Base-by-base conservation (phyloP, 2,888 invertebrate genomes). In the Drosophila suboccidentalis region DNA sequence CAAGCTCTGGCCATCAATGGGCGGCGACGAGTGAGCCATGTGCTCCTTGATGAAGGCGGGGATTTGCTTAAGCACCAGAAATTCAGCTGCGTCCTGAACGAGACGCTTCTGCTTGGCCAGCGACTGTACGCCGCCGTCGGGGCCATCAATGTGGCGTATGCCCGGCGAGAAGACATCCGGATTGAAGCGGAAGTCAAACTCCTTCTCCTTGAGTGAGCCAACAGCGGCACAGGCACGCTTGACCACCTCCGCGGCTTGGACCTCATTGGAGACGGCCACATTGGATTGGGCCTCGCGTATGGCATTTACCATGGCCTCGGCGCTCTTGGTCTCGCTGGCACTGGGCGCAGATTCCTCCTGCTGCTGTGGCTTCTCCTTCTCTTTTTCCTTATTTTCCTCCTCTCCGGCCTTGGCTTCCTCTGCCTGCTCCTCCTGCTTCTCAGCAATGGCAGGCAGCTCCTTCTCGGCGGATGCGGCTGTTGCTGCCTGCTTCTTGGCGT, bases 161-260 rank as follows among this genome's bases (percentile, higher is more conserved):
- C 98, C 98, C 1, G 97, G 97, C 10, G 99, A 99, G 93, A 97
- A 99, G 71, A 99, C 98, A 93, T 99, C 99, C 0, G 99, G 98
- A 94, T 99, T 99, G 93, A 99, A 99, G 71, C 98, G 95, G 77
- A 99, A 97, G 92, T 98, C 98, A 93, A 99, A 99, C 93, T 98
- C 98, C 0, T 97, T 96, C 82, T 98, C 98, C 92, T 97, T 97
- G 6, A 99, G 94, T 0, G 99, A 99, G 0, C 98, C 98, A 4
- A 99, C 98, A 26, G 98, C 97, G 8, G 95, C 94, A 8, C 98
- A 97, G 3, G 99, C 99, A 71, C 96, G 96, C 80, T 96, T 96
- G 0, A 99, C 97, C 47, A 97, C 96, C 91, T 97, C 97, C 80
- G 97, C 97, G 72, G 96, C 96, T 62, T 93, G 92, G 19, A 92